Base-by-base conservation (phyloP, 23 tunicate genomes). In the Halocynthia aurantium region DNA sequence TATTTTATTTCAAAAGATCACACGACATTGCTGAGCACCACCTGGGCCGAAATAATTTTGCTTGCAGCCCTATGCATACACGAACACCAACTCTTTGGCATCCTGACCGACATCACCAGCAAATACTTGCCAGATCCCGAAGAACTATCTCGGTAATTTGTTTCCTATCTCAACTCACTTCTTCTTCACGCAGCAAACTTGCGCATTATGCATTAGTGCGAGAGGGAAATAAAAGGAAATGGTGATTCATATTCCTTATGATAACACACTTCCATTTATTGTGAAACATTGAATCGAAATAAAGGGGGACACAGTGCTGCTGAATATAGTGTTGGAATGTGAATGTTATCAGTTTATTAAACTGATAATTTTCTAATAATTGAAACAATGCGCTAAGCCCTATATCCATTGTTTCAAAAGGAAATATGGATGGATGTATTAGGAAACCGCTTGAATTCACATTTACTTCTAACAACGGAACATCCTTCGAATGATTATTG, bases 21-120 rank as follows among this genome's bases (percentile, higher is more conserved):
- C 86, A 93, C 98, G 52, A 93, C 93, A 6, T 64, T 93, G 31
- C 76, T 93, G 65, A 90, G 88, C 53, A 87, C 87, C 50, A 93
- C 98, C 15, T 93, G 98, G 98, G 93, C 98, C 5, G 98, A 93
- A 70, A 80, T 84, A 9, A 93, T 87, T 65, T 57, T 93, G 55
- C 82, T 93, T 22, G 88, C 98, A 8, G 85, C 98, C 11, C 77
- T 93, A 21, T 87, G 94, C 51, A 87, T 93, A 8, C 98, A 93
- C 54, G 89, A 84, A 80, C 96, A 79, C 7, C 87, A 89, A 55
- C 73, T 93, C 6, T 93, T 93, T 61, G 89, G 88, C 11, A 93
- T 75, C n/a, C 58, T 93, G 58, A 86, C 98, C 17, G 84, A 83
- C 40, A 69, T 86, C 22, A 92, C 93, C 2, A 62, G 83, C 52